These are phyloP conservation scores for Crioceris asparagi DNA, from an alignment of 2,888 invertebrate genomes.

Conservation along the genomic window DNA sequence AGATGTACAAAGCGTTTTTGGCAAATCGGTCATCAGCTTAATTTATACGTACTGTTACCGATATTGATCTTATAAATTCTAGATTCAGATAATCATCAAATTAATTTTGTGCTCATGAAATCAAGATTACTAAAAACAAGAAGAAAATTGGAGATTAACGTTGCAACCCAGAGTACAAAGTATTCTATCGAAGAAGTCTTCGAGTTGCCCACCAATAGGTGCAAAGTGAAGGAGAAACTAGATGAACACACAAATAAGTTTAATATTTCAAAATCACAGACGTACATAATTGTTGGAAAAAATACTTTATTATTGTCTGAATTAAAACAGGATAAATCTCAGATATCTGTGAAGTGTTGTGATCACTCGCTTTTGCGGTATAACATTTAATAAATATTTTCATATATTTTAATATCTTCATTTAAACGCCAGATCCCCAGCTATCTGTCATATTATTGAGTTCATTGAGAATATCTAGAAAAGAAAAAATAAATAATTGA, in stretches of 20 bases:
- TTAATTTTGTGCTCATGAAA: conserved; percentile 22
- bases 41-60: too few species aligned
- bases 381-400: conserved; percentile 24
- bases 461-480: conserved; percentile 23
- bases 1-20: too few species aligned
- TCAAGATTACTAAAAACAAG: conserved; percentile 22
- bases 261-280: conserved; percentile 18
- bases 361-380: conserved; percentile 29
- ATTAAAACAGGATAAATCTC: conserved; percentile 21
- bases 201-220: conserved; percentile 19
- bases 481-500: too few species aligned
- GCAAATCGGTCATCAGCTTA: too few species aligned
- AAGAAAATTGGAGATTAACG: conserved; percentile 17
- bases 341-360: conserved; percentile 18
- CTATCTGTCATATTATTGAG: too few species aligned
- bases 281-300: conserved; percentile 27
- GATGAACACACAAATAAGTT: conserved; percentile 15
- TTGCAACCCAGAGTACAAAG: conserved; percentile 4
- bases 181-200: conserved; percentile 19
- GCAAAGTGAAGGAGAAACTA: conserved; percentile 16
- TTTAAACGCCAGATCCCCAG: too few species aligned
- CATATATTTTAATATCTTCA: too few species aligned
- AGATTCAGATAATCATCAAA: too few species aligned
- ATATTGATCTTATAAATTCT: too few species aligned
- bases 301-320: conserved; percentile 27